Conservation (phyloP, 1,140 invertebrate species). For the Colletes latitarsis region DNA sequence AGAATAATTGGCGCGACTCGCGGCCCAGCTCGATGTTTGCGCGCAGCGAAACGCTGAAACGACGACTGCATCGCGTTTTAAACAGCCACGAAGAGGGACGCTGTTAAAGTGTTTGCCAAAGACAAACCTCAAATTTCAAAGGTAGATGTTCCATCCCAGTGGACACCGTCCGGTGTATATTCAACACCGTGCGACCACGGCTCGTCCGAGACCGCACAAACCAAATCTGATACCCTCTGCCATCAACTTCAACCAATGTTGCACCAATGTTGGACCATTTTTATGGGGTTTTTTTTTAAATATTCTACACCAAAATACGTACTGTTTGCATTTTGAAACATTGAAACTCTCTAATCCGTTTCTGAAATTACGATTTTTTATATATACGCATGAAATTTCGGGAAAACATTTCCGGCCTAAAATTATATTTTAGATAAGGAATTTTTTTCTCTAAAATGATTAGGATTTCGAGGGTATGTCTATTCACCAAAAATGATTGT, state of each 20-base stretch:
- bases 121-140: slow-evolving; percentile 64
- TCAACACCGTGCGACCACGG: slow-evolving; percentile 74
- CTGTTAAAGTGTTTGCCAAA: slow-evolving; percentile 46
- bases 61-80: not conserved
- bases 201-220: slow-evolving; percentile 57
- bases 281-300: too few relatives aligned
- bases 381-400: too few relatives aligned
- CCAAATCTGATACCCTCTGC: slow-evolving; percentile 73
- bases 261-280: not conserved
- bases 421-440: too few relatives aligned
- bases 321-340: too few relatives aligned
- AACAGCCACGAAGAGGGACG: not conserved
- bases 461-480: too few relatives aligned
- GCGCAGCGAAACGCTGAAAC: slow-evolving; percentile 13
- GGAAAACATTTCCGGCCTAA: too few relatives aligned
- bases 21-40: slow-evolving; percentile 16
- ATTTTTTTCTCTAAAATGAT: too few relatives aligned
- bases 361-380: too few relatives aligned
- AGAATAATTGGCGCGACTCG: slow-evolving; percentile 58
- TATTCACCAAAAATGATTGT: too few relatives aligned
- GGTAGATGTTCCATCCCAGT: slow-evolving; percentile 69
- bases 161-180: slow-evolving; percentile 74
- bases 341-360: too few relatives aligned
- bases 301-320: too few relatives aligned
- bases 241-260: slow-evolving; percentile 69